Conservation (phyloP, 2,797 vertebrate species). For the Coranthus polyacanthus region DNA sequence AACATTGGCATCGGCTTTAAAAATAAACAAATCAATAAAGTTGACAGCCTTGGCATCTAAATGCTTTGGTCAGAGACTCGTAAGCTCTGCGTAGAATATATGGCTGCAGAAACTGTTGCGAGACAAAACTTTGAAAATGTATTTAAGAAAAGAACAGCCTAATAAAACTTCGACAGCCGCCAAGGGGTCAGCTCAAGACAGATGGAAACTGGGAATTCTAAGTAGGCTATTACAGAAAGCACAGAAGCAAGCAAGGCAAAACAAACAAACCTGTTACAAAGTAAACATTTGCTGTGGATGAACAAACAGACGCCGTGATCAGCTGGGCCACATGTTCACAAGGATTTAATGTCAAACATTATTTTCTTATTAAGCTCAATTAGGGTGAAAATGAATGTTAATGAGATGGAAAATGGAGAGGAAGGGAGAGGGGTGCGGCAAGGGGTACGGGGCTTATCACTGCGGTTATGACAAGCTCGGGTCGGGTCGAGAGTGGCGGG, state of each 20-base stretch:
- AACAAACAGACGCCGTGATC: constrained; percentile 67
- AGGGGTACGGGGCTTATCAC: constrained; percentile 35
- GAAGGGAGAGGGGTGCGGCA: constrained; percentile 80
- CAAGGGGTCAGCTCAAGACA: constrained; percentile 46
- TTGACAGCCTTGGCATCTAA: constrained; percentile 32
- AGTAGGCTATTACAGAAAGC: constrained; percentile 47
- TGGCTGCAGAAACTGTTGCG: constrained; percentile 11
- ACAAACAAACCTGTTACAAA: constrained; percentile 58
- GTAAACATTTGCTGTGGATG: constrained; percentile 60
- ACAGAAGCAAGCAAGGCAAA: constrained; percentile 24
- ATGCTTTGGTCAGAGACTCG: constrained; percentile 34
- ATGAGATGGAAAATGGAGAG: constrained; percentile 88
- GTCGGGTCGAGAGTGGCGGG: constrained; percentile 54
- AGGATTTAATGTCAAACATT: constrained; percentile 87
- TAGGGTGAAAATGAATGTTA: constrained; percentile 88
- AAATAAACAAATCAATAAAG: constrained; percentile 52
- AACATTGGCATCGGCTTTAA: constrained; percentile 21
- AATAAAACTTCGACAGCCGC: constrained; percentile 20
- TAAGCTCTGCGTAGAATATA: constrained; percentile 17
- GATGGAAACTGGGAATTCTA: constrained; percentile 48
- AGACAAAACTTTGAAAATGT: constrained; percentile 27
- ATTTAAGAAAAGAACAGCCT: constrained; percentile 19
- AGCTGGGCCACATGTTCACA: constrained; percentile 77
- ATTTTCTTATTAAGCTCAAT: constrained; percentile 89
- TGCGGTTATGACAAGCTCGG: constrained; percentile 52